Evolutionary conservation across 2,888 invertebrate species (phyloP), one percentile per base, ranked within the genome.

Genomic region (Mythimna impura): DNA sequence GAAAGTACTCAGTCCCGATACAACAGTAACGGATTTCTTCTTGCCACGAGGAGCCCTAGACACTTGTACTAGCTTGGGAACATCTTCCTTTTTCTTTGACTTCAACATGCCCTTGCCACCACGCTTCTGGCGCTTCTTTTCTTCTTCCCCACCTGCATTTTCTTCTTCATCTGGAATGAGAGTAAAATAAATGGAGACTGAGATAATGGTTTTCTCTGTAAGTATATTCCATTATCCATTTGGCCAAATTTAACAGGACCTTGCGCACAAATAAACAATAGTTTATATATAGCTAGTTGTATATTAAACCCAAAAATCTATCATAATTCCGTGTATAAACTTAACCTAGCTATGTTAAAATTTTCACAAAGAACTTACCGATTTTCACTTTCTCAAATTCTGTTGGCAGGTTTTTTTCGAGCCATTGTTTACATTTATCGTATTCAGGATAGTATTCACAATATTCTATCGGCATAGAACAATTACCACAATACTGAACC

Each of bases 371-470:
- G 10, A 60, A 80, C 89, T 96, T 94, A 96, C 97, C 97, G 86
- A 98, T 96, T 96, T 98, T 98, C 3, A 98, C 97, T 94, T 98
- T 98, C 90, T 99, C 98, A 93, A 99, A 99, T 93, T 99, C 98
- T 62, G 98, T 98, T 1, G 99, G 99, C 82, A 99, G 96, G 96
- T 99, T 98, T 89, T 98, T 98, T 94, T 99, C 99, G 82, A 99
- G 95, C 99, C 99, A 99, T 84, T 98, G 98, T 93, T 99, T 99
- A 93, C 99, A 99, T 95, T 99, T 99, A 82, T 99, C 99, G 92
- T 99, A 99, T 93, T 99, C 99, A 14, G 99, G 99, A 94, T 99
- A 99, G 94, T 98, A 99, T 96, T 99, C 99, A 94, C 99, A 99
- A 93, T 99, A 99, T 98, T 99, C 99, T 91, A 99, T 98, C n/a